Base-by-base conservation (phyloP, 2,888 invertebrate species). In the Parnassius mnemosyne region DNA sequence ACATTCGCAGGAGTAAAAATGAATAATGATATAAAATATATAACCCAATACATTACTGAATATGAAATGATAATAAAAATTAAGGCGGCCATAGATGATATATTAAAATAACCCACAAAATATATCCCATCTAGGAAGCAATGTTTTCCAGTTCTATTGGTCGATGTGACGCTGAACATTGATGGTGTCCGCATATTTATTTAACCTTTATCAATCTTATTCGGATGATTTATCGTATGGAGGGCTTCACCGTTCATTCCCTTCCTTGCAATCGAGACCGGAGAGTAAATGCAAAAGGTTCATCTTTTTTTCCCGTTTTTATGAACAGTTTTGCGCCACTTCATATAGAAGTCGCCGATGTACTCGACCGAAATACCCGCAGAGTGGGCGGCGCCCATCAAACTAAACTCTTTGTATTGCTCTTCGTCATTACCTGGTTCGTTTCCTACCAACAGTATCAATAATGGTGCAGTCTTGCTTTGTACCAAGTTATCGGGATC, bases 351-450 rank as follows among this genome's bases (percentile, higher is more conserved):
- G 70, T 94, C 94, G 71, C 94, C 94, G 71, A 97, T 95, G 76
- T 95, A 94, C 83, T 97, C 96, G 61, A 97, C 92, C 72, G 95
- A 94, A 57, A 97, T 95, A 20, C 97, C 97, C 65, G 96, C 95
- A 53, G 96, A 93, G 74, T 95, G 94, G 41, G 96, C 95, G 69
- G 97, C 93, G 64, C 96, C 96, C 9, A 95, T 93, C 63, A 95
- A 93, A 81, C 95, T 96, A 78, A 96, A 95, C 69, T 94, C 93
- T 71, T 92, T 94, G 66, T 80, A 86, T 65, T 92, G 92, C 59
- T 94, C 94, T 3, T 79, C 83, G 53, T 66, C 72, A 34, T 62
- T 67, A 7, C 78, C 81, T 5, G 79, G 80, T 54, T 87, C 92
- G 50, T 83, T 92, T 12, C 96, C 97, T 41, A 96, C 95, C 51